Base-by-base conservation (phyloP, 2,113 vertebrate species). In the Dermatemys mawii region DNA sequence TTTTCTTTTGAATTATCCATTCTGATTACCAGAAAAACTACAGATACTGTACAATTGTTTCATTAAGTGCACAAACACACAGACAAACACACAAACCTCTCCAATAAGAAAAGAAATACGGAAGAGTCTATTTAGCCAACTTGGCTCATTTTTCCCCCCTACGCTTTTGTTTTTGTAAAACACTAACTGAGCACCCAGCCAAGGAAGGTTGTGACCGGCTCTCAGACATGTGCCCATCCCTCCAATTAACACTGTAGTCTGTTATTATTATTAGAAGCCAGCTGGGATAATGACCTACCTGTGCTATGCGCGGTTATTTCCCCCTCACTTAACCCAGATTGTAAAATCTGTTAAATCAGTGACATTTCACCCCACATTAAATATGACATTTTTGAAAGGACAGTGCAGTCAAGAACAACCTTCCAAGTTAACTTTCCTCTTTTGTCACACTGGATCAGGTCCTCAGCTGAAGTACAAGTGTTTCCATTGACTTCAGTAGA, bases 341-440 rank as follows among this genome's bases (percentile, higher is more conserved):
- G 22, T 49, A 90, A 95, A 95, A 76, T 79, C 48, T 81, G 26
- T 93, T 93, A 94, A 93, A 82, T 22, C 78, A 41, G 89, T 88
- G 83, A 63, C 63, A 44, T 91, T 89, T 90, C 35, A 2, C 48
- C 41, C 10, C 5, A 35, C 83, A 22, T 93, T 88, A 93, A 93
- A 78, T 79, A 84, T 16, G 46, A 93, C 82, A 53, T 38, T 84
- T 91, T 91, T 91, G 1, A 0, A 29, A 89, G 55, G 57, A 76
- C 24, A 35, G 22, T 2, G 22, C 81, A 75, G 78, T 67, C 91
- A 88, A 70, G 83, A 93, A 79, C n/a, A 83, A 4, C 41, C 8
- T 13, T 73, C 17, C 8, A n/a, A 81, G 51, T 86, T 81, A 63
- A 24, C 73, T 76, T 93, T 92, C 17, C 11, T 4, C 57, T 83